Percentiles rank a stretch among this genome's conserved stretches.
Conservation (phyloP, 2,113 vertebrate genomes). For the Bos taurus region ARS-UCD2.0 NC_037333.1:75195001-75195500, state of each 20-base stretch:
- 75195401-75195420: background rate
- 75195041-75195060: background rate
- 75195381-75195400: background rate
- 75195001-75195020: background rate
- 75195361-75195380: background rate
- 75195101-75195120: background rate
- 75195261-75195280: background rate
- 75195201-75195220: background rate
- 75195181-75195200: background rate
- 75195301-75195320: background rate
- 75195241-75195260: background rate
- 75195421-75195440: too few species aligned
- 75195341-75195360: background rate
- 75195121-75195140: background rate
- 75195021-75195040: background rate
- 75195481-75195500: background rate
- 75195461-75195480: background rate
- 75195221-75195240: background rate
- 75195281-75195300: background rate
- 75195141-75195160: background rate
- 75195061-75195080: background rate
- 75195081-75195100: background rate
- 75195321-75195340: background rate
- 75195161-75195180: background rate
- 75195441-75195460: background rate